A percentile compares a stretch with the other conserved stretches of the same genome.
Conservation (phyloP, 2,113 vertebrate genomes). For the Bungarus multicinctus region DNA sequence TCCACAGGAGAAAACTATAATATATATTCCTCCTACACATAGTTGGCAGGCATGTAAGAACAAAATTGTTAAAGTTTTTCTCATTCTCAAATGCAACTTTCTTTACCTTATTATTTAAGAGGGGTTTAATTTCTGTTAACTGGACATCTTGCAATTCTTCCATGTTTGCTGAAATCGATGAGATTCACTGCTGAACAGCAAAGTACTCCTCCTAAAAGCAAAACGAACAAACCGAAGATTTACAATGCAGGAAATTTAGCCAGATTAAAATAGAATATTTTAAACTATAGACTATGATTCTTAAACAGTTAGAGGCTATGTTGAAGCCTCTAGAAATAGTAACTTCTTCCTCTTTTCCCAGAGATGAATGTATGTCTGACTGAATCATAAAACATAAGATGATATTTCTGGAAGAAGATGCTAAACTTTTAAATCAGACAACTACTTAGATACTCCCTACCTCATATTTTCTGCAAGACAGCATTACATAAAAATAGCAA, state of each 20-base stretch:
- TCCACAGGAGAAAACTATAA: neutral
- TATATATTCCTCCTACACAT: neutral
- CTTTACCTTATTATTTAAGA: constrained; percentile 89
- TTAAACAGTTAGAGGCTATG: neutral
- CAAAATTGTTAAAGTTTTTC: neutral
- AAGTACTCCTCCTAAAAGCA: constrained; percentile 60
- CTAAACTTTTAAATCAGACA: neutral
- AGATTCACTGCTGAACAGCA: constrained; percentile 39
- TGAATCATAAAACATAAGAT: neutral
- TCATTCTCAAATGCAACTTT: neutral
- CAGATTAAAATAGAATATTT: constrained; percentile 5
- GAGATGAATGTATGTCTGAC: neutral
- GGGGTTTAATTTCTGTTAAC: constrained; percentile 93
- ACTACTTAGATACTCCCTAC: neutral
- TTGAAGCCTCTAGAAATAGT: neutral
- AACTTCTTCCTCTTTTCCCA: neutral
- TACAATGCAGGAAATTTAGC: neutral
- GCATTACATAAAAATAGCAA: neutral
- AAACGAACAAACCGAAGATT: constrained; percentile 17
- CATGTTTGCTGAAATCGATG: constrained; percentile 66
- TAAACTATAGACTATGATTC: neutral
- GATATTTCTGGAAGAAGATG: neutral
- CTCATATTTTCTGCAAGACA: neutral
- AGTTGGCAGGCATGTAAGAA: neutral
- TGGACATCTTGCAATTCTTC: constrained; percentile 95